Conservation (phyloP, 2,113 vertebrate species). For the Arizona elegans region DNA sequence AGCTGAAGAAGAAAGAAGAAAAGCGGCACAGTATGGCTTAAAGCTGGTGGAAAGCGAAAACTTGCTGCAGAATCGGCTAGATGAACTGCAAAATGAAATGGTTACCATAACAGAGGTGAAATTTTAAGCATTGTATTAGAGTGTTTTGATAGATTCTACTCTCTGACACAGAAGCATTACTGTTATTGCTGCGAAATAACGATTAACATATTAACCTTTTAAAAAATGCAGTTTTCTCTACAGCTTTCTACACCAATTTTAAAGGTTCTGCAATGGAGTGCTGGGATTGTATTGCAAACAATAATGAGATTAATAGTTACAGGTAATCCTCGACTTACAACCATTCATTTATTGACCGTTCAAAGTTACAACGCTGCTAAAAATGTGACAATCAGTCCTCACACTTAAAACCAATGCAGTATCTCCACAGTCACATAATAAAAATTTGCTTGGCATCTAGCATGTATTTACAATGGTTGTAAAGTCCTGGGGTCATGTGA, state of each 20-base stretch:
- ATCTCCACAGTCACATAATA: not conserved
- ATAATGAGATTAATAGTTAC: not conserved
- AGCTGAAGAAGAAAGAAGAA: conserved; percentile 78
- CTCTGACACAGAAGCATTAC: not conserved
- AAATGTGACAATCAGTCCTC: not conserved
- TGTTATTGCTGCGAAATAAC: not conserved
- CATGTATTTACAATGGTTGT: not conserved
- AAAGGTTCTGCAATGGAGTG: not conserved
- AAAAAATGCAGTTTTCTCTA: not conserved
- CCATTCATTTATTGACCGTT: not conserved
- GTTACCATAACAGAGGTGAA: conserved; percentile 80
- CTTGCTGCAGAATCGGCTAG: conserved; percentile 83
- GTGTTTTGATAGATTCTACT: not conserved
- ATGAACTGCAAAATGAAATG: conserved; percentile 83
- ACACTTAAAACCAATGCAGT: not conserved
- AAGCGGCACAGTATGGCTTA: conserved; percentile 88
- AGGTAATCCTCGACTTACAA: not conserved
- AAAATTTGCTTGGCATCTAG: not conserved
- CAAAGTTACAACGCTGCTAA: not conserved
- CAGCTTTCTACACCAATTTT: not conserved
- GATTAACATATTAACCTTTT: not conserved
- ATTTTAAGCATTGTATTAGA: not conserved
- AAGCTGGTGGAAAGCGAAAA: conserved; percentile 83
- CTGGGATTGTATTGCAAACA: not conserved
- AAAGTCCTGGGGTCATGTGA: not conserved